Evolutionary conservation across 2,797 vertebrate genomes (phyloP).

Genomic region (Philypnodon macrostomus): DNA sequence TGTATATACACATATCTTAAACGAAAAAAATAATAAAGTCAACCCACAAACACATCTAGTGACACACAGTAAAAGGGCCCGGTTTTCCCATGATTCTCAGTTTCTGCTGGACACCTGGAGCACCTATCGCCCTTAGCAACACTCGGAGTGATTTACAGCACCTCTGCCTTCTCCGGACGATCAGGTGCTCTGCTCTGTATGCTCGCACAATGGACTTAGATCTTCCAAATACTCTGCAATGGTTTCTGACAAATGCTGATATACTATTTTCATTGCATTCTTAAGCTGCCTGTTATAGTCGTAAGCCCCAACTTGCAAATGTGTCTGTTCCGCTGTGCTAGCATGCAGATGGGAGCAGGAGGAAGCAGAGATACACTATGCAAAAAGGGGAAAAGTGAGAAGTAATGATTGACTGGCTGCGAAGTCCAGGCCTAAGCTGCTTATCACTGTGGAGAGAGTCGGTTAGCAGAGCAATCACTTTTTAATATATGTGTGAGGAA

Average conservation of each 20-base stretch:
- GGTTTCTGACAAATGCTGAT: slow-evolving; percentile 20
- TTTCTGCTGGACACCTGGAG: slow-evolving; percentile 30
- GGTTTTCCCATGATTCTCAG: slow-evolving; percentile 41
- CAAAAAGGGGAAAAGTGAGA: slow-evolving; percentile 30
- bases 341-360: slow-evolving; percentile 21
- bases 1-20: too few species aligned
- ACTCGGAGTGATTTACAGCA: slow-evolving; percentile 31
- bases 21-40: too few species aligned
- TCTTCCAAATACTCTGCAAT: not conserved
- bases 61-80: slow-evolving; percentile 31
- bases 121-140: slow-evolving; percentile 58
- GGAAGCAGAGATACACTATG: slow-evolving; percentile 40
- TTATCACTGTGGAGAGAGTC: slow-evolving; percentile 63
- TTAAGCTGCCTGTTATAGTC: slow-evolving; percentile 25
- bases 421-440: slow-evolving; percentile 60
- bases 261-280: slow-evolving; percentile 3
- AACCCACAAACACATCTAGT: slow-evolving; percentile 2
- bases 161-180: slow-evolving; percentile 21
- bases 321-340: slow-evolving; percentile 17
- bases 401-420: slow-evolving; percentile 59
- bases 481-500: slow-evolving; percentile 67
- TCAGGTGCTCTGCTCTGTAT: slow-evolving; percentile 16
- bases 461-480: slow-evolving; percentile 64
- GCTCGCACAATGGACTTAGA: slow-evolving; percentile 7
- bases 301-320: slow-evolving; percentile 28